Percentiles rank a stretch among this genome's conserved stretches.
These are phyloP conservation scores for Osedax frankpressi DNA, from an alignment of 2,888 invertebrate genomes.

Conservation along the genomic window DNA sequence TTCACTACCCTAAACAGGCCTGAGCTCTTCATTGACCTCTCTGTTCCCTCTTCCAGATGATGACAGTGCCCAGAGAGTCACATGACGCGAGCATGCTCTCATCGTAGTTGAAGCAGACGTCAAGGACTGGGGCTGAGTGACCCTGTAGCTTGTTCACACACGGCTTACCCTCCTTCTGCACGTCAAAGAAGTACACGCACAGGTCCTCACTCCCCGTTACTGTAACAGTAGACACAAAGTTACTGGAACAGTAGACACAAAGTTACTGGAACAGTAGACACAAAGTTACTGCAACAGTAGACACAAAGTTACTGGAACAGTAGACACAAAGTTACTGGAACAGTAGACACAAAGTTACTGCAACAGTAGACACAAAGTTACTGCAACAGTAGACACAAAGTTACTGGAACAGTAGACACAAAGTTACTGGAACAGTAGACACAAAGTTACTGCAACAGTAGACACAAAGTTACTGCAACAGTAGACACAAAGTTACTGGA, in stretches of 20 bases:
- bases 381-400: not conserved
- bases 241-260: not conserved
- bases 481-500: constrained; percentile 6
- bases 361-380: not conserved
- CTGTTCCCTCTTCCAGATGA: constrained; percentile 45
- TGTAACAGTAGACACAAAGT: constrained; percentile 33
- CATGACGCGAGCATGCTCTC: constrained; percentile 72
- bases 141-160: constrained; percentile 58
- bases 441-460: not conserved
- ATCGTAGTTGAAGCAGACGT: constrained; percentile 74
- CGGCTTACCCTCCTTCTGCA: constrained; percentile 51
- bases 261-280: not conserved
- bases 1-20: not conserved
- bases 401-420: constrained; percentile 1
- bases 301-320: not conserved
- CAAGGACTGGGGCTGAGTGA: constrained; percentile 68
- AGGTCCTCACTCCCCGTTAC: constrained; percentile 68
- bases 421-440: not conserved
- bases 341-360: constrained; percentile 1
- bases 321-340: not conserved
- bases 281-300: not conserved
- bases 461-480: not conserved
- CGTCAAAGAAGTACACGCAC: constrained; percentile 64
- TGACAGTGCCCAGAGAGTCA: constrained; percentile 57
- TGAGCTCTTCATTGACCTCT: not conserved